Evolutionary conservation across 2,888 invertebrate genomes (phyloP), one percentile per base, ranked within the genome.

Genomic region (Muscina levida): DNA sequence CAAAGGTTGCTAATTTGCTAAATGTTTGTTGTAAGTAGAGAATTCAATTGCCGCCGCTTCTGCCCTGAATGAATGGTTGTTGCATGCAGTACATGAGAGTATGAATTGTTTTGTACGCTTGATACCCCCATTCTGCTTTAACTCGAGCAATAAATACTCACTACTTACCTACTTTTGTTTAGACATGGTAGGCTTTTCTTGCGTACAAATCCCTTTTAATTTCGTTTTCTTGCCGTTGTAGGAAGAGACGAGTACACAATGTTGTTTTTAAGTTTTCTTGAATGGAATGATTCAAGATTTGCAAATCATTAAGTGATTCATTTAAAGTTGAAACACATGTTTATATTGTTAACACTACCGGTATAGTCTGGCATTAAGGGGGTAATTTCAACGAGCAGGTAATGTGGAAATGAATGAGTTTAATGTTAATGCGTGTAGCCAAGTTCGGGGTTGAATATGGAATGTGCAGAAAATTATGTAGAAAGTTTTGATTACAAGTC

Each of bases 161-260:
- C 75, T 65, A 66, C 79, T 70, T 76, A 73, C 75, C 26, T 79
- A 72, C 10, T 57, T 76, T 71, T 76, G 57, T 72, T 57, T 72
- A 65, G 68, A 48, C 17, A 17, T 37, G n/a, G 10, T 11, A 13
- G 62, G 42, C 31, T 57, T 26, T 31, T 5, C 8, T 5, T 31
- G 3, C 31, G 8, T 8, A 31, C 8, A 31, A 31, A 31, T 62
- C 19, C 39, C 39, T 42, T 62, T 42, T 62, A 17, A 37, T 59
- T 39, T 42, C 42, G 5, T 62, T 62, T 59, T 2, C 13, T 39
- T 62, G 39, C 42, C 42, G n/a, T 42, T 62, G 11, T 59, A n/a
- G n/a, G n/a, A n/a, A n/a, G n/a, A n/a, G n/a, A n/a, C n/a, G n/a
- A n/a, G n/a, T n/a, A n/a, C n/a, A n/a, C 31, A 31, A 31, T 31